phyloP scores from a whole-genome alignment of 2,797 vertebrate species.

The Loris lydekkerianus region DNA sequence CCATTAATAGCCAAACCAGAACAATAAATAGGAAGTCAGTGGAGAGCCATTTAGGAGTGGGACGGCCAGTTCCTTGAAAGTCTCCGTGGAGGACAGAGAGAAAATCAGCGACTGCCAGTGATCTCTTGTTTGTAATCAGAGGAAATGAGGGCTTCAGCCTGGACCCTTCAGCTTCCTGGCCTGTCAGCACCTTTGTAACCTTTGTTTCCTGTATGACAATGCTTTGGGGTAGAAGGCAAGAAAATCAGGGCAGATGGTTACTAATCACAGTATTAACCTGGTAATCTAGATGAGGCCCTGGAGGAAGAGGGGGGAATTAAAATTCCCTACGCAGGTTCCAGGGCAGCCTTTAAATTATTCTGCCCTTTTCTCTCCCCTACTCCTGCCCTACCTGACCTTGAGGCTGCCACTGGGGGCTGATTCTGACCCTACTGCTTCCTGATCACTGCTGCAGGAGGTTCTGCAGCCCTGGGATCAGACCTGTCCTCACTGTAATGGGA shows the following conservation, averaged over 20 bases:
- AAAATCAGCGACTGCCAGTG: not conserved
- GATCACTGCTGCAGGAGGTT: not conserved
- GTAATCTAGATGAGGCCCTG: not conserved
- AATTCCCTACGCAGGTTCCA: not conserved
- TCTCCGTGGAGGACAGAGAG: not conserved
- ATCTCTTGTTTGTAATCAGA: not conserved
- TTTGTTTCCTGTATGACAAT: not conserved
- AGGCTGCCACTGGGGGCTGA: too few relatives aligned
- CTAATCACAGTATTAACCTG: conserved; percentile 1
- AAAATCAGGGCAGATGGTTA: not conserved
- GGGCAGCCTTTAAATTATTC: not conserved
- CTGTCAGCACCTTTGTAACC: not conserved
- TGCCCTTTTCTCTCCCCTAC: not conserved
- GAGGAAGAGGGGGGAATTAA: not conserved
- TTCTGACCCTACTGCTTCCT: not conserved
- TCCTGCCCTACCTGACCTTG: not conserved
- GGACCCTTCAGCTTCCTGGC: not conserved
- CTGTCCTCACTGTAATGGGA: not conserved
- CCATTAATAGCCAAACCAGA: conserved; percentile 7
- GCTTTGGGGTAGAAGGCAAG: conserved; percentile 14
- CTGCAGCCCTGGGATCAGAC: not conserved
- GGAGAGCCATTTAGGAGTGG: not conserved
- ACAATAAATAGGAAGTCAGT: not conserved
- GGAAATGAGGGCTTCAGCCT: not conserved
- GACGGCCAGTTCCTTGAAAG: not conserved